These are phyloP conservation scores for Saimiri boliviensis DNA, from an alignment of 2,113 vertebrate species.

Conservation along the genomic window DNA sequence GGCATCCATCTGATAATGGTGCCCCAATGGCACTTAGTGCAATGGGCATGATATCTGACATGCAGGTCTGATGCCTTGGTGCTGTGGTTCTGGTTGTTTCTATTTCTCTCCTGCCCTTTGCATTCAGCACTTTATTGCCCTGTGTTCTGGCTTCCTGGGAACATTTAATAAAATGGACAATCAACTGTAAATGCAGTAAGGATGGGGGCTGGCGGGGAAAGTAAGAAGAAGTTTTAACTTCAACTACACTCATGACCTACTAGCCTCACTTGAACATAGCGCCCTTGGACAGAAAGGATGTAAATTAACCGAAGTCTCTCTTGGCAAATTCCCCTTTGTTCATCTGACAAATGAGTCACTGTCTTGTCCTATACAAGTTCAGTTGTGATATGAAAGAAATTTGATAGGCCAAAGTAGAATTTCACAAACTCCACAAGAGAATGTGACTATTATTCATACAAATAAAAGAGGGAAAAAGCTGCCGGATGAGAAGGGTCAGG, in stretches of 20 bases:
- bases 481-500: accelerated
- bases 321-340: not conserved
- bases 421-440: not conserved
- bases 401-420: not conserved
- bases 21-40: not conserved
- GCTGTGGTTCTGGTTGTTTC: not conserved
- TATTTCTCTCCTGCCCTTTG: not conserved
- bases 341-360: not conserved
- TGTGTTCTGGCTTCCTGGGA: not conserved
- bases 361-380: not conserved
- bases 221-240: not conserved
- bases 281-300: not conserved
- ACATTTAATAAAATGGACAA: constrained; percentile 50
- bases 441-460: not conserved
- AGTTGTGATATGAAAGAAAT: not conserved
- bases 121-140: not conserved
- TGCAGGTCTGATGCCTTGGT: not conserved
- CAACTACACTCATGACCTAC: not conserved
- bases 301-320: not conserved
- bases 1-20: not conserved
- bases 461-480: not conserved
- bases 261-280: not conserved
- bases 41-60: not conserved
- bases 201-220: not conserved
- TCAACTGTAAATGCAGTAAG: not conserved